Conservation (phyloP, 2,113 vertebrate species). For the Phalacrocorax brasilianus region DNA sequence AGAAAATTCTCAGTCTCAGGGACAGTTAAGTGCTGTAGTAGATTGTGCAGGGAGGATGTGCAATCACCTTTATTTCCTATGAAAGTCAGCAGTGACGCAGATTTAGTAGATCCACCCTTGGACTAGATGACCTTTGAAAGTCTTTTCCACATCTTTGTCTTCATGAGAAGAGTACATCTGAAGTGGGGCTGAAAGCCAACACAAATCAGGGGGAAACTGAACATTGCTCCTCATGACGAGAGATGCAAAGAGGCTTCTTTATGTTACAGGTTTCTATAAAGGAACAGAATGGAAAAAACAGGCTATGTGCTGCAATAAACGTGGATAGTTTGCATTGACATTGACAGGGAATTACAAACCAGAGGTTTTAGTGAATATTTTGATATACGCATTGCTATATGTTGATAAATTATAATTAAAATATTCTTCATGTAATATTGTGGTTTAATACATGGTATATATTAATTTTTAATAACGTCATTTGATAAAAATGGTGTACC, state of each 20-base stretch:
- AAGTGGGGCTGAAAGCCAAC: neutral
- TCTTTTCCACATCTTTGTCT: neutral
- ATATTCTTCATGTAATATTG: neutral
- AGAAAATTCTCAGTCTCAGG: neutral
- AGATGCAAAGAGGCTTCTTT: neutral
- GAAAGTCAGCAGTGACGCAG: neutral
- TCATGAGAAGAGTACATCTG: neutral
- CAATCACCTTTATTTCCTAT: neutral
- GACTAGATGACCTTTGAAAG: constrained; percentile 7
- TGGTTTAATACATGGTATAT: neutral
- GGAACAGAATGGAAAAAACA: neutral
- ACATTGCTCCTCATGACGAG: neutral
- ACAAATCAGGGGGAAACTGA: neutral
- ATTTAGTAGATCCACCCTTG: neutral
- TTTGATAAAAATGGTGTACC: neutral
- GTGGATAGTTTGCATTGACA: neutral
- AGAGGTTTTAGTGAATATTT: neutral
- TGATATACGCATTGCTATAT: neutral
- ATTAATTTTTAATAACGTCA: neutral
- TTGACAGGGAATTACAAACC: neutral
- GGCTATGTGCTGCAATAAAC: neutral
- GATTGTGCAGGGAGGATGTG: neutral
- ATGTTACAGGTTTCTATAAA: neutral
- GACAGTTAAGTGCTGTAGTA: neutral
- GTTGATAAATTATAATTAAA: neutral